phyloP scores from a whole-genome alignment of 2,797 vertebrate species.

The Rhinogobio ventralis region DNA sequence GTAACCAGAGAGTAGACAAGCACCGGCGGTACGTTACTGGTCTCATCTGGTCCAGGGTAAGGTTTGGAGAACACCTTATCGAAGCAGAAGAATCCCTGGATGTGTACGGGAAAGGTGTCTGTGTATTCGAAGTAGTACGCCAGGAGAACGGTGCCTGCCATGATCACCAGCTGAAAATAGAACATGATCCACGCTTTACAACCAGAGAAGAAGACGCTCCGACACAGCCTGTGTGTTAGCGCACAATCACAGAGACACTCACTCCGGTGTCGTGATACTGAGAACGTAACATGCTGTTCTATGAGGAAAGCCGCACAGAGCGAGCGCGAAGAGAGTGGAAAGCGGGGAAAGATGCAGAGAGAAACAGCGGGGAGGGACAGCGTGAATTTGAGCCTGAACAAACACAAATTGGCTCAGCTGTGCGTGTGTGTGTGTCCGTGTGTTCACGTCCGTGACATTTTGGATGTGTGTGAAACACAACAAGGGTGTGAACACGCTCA shows the following conservation, averaged over 20 bases:
- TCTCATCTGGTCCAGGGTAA: slow-evolving; percentile 83
- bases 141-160: slow-evolving; percentile 81
- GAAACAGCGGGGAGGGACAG: slow-evolving; percentile 27
- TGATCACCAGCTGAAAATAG: slow-evolving; percentile 80
- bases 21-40: slow-evolving; percentile 78
- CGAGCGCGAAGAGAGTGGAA: slow-evolving; percentile 32
- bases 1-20: slow-evolving; percentile 82
- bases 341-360: slow-evolving; percentile 42
- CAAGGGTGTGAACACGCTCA: slow-evolving; percentile 51
- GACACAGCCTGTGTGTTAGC: slow-evolving; percentile 43
- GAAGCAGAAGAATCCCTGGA: slow-evolving; percentile 86
- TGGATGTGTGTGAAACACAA: slow-evolving; percentile 44
- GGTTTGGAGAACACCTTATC: slow-evolving; percentile 82
- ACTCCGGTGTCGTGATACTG: slow-evolving; percentile 52
- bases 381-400: slow-evolving; percentile 30
- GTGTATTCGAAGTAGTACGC: slow-evolving; percentile 87
- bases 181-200: slow-evolving; percentile 65
- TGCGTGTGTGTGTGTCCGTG: slow-evolving; percentile 28
- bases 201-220: slow-evolving; percentile 54
- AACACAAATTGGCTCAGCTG: slow-evolving; percentile 37
- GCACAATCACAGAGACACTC: slow-evolving; percentile 44
- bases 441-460: slow-evolving; percentile 29
- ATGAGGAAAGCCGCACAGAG: slow-evolving; percentile 19
- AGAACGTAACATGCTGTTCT: slow-evolving; percentile 37
- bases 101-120: slow-evolving; percentile 83